Conservation (phyloP, 1,140 invertebrate genomes). For the Bombus affinis region DNA sequence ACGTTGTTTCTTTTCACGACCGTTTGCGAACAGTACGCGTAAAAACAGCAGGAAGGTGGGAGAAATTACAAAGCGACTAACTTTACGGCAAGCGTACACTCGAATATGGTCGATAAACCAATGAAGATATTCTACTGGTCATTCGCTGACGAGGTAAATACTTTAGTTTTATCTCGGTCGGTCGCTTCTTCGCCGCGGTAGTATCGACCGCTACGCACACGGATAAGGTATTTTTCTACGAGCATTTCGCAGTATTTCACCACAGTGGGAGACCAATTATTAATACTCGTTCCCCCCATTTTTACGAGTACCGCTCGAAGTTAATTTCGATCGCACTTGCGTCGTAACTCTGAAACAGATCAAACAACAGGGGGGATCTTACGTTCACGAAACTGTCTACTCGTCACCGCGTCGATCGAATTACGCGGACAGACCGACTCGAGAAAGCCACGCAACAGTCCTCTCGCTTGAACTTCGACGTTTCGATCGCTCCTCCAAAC, state of each 20-base stretch:
- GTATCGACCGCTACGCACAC: background rate
- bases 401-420: background rate
- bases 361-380: background rate
- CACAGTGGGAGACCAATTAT: background rate
- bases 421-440: background rate
- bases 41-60: background rate
- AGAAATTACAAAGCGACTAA: conserved; percentile 25
- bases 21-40: background rate
- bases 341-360: conserved; percentile 21
- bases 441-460: background rate
- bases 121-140: background rate
- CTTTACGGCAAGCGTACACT: background rate
- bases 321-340: conserved; percentile 19
- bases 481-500: background rate
- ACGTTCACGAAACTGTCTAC: background rate
- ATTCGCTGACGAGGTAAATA: background rate
- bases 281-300: background rate
- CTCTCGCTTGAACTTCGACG: background rate
- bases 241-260: background rate
- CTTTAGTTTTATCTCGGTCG: background rate
- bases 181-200: background rate
- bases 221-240: background rate
- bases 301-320: conserved; percentile 9
- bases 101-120: background rate
- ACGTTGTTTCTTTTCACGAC: background rate